Base-by-base conservation (phyloP, 2,888 invertebrate species). In the Ornithoptera alexandrae region DNA sequence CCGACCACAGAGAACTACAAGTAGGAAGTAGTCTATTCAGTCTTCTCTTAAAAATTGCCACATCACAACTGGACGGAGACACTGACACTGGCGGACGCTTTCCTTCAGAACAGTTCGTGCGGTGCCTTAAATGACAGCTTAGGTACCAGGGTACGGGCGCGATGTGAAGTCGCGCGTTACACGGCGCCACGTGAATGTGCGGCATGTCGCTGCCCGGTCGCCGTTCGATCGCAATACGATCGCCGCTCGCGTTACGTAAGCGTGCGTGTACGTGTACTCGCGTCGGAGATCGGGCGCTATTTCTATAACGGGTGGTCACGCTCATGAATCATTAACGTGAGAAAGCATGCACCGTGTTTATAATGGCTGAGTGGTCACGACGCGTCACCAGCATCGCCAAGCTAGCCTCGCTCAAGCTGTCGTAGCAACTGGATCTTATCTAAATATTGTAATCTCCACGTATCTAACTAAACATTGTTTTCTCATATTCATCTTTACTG, bases 161-260 rank as follows among this genome's bases (percentile, higher is more conserved):
- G 58, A 67, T 57, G 63, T 64, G 68, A 63, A 59, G 68, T 22
- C 70, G 70, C 59, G 64, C 39, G 39, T 39, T 39, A 8, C 68
- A 69, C 73, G 72, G 70, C 74, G 22, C 22, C 22, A 22, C 1
- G 22, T 22, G 22, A 22, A 22, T 22, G 22, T 22, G 22, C 22
- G 22, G 59, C 53, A 66, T 58, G 63, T 72, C 90, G 90, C 90
- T 90, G 89, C 85, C 81, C 86, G 82, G 24, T 46, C 63, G 82
- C 80, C 84, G 84, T 85, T 89, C 87, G 85, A 88, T 87, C 82
- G 83, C 83, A 71, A 74, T 76, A 72, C 74, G 73, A 7, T 18
- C 56, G 56, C 20, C 0, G 56, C 6, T 18, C 74, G 75, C 69
- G 71, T 74, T 74, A 75, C 75, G 77, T 78, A 73, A 74, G 73